Conservation (phyloP, 2,888 invertebrate species). For the Helobdella robusta region DNA sequence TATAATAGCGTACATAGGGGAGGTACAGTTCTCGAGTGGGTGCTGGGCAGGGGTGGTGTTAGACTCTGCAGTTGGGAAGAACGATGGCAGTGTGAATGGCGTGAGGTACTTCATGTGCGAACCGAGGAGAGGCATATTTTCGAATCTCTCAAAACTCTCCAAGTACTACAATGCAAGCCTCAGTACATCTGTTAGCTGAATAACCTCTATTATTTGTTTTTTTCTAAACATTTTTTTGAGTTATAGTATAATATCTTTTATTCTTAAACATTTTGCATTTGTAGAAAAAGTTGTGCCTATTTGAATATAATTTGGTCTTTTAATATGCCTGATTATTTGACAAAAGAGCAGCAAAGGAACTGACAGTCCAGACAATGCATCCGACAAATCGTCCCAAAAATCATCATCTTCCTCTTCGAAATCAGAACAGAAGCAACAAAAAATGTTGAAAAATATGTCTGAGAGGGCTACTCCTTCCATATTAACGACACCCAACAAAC, state of each 20-base stretch:
- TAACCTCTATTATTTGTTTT: too few species aligned
- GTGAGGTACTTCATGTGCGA: conserved; percentile 49
- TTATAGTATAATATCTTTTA: too few species aligned
- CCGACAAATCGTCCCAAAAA: not conserved
- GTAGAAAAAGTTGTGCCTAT: too few species aligned
- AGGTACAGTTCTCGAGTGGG: conserved; percentile 48
- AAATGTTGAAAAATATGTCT: not conserved
- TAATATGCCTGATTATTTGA: too few species aligned
- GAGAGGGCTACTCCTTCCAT: not conserved
- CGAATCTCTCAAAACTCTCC: conserved; percentile 62
- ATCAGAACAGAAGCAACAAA: not conserved
- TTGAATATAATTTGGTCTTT: too few species aligned
- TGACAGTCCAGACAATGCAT: not conserved
- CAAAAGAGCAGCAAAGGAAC: too few species aligned
- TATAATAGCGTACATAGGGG: conserved; percentile 47
- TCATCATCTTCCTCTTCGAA: not conserved
- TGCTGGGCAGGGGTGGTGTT: conserved; percentile 50
- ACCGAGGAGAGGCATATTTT: conserved; percentile 48
- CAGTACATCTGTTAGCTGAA: too few species aligned
- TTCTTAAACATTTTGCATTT: too few species aligned
- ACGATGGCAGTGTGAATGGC: conserved; percentile 49
- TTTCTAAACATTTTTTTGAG: too few species aligned
- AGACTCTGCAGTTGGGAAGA: conserved; percentile 48
- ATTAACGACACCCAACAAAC: not conserved
- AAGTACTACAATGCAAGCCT: too few species aligned